Conservation (phyloP, 2,888 invertebrate genomes). For the Osmoderma eremita region DNA sequence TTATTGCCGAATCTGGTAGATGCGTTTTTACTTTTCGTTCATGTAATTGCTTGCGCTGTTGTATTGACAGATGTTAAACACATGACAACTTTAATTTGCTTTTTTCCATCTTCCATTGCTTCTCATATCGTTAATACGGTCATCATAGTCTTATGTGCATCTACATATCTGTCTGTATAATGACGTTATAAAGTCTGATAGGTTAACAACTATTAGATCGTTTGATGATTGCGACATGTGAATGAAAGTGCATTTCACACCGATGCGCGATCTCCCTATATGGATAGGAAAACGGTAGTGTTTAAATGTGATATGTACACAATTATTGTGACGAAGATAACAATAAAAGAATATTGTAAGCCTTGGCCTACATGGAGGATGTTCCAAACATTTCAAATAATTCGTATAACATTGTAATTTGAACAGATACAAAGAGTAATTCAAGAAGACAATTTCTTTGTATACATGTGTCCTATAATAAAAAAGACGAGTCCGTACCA, state of each 20-base stretch:
- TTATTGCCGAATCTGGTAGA: slow-evolving; percentile 33
- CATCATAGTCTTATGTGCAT: neutral
- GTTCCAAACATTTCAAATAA: too few species aligned
- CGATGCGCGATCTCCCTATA: neutral
- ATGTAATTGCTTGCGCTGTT: slow-evolving; percentile 6
- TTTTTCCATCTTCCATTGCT: slow-evolving; percentile 11
- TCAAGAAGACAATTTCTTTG: too few species aligned
- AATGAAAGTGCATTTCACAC: slow-evolving; percentile 27
- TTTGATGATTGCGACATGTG: slow-evolving; percentile 20
- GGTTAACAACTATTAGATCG: slow-evolving; percentile 24
- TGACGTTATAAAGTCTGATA: slow-evolving; percentile 15
- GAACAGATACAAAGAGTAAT: too few species aligned
- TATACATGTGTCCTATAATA: too few species aligned
- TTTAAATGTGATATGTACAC: too few species aligned
- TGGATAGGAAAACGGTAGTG: too few species aligned
- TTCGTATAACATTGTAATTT: too few species aligned
- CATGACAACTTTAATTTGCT: slow-evolving; percentile 29
- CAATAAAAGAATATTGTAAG: too few species aligned
- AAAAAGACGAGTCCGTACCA: too few species aligned
- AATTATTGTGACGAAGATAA: too few species aligned
- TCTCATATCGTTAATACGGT: neutral
- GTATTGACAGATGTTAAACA: slow-evolving; percentile 37
- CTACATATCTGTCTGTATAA: neutral
- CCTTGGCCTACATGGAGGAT: too few species aligned
- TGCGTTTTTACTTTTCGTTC: slow-evolving; percentile 21